phyloP scores from a whole-genome alignment of 2,888 invertebrate species.

The Euphydryas editha region DNA sequence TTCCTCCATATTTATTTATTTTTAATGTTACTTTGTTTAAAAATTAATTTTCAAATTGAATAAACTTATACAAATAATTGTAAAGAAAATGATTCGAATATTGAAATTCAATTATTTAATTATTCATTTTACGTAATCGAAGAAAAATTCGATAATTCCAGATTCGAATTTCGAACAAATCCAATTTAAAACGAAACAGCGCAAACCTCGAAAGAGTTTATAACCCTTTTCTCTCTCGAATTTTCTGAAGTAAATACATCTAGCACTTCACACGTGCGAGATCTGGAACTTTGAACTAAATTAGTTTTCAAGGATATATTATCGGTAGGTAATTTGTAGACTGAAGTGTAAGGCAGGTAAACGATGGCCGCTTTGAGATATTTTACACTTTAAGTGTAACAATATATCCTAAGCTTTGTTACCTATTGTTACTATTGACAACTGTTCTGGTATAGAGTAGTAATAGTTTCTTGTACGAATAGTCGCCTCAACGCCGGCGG shows the following conservation, averaged over 20 bases:
- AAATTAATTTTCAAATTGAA: not conserved
- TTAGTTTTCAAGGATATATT: conserved; percentile 39
- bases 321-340: conserved; percentile 15
- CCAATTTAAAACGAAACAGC: not conserved
- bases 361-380: conserved; percentile 4
- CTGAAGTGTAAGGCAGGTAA: conserved; percentile 8
- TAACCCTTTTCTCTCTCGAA: not conserved
- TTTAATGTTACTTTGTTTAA: not conserved
- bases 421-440: not conserved
- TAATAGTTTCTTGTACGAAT: too few relatives aligned
- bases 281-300: conserved; percentile 32
- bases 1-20: too few relatives aligned
- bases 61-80: not conserved
- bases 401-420: not conserved
- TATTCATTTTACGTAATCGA: not conserved
- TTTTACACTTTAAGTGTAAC: not conserved
- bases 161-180: conserved; percentile 1
- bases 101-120: not conserved
- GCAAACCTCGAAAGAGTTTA: not conserved
- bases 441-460: not conserved
- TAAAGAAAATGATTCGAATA: not conserved
- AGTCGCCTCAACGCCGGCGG: too few relatives aligned
- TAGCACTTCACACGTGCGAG: conserved; percentile 18
- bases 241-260: conserved; percentile 17
- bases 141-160: not conserved